Evolutionary conservation across 2,888 invertebrate genomes (phyloP).

Genomic region (Morpho helenor): DNA sequence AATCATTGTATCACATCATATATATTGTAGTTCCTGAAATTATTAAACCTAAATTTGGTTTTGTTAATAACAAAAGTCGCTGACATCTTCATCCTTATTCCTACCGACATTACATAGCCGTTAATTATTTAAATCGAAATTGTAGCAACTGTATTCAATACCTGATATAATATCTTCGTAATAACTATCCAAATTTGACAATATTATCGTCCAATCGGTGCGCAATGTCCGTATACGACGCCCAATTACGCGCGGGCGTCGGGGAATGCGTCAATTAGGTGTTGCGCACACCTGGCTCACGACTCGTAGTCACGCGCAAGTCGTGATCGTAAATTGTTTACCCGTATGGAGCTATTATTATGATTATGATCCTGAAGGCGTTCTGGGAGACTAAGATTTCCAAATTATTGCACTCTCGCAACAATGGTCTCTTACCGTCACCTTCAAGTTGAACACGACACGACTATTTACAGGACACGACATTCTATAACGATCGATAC

Average conservation of each 20-base stretch:
- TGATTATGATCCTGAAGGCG: conserved; percentile 2
- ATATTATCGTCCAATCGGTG: conserved; percentile 59
- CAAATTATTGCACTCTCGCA: background rate
- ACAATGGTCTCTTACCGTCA: background rate
- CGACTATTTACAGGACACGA: too few species aligned
- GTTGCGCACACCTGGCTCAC: conserved; percentile 69
- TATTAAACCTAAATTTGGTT: too few species aligned
- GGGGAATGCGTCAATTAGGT: conserved; percentile 69
- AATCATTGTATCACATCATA: too few species aligned
- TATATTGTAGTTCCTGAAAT: too few species aligned
- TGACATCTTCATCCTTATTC: too few species aligned
- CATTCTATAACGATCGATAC: too few species aligned
- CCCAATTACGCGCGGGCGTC: conserved; percentile 70
- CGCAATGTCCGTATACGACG: conserved; percentile 64
- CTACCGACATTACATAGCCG: too few species aligned
- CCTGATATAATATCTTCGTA: conserved; percentile 3
- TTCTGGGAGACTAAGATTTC: conserved; percentile 2
- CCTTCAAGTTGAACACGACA: too few species aligned
- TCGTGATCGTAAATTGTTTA: conserved; percentile 56
- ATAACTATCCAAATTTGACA: conserved; percentile 37
- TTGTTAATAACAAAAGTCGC: too few species aligned
- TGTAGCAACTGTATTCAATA: background rate
- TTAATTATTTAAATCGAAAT: too few species aligned
- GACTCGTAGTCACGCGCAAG: conserved; percentile 63
- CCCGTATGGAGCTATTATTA: conserved; percentile 29